Evolutionary conservation across 2,113 vertebrate species (phyloP), one percentile per base, ranked within the genome.

Genomic region (Orycteropus afer): DNA sequence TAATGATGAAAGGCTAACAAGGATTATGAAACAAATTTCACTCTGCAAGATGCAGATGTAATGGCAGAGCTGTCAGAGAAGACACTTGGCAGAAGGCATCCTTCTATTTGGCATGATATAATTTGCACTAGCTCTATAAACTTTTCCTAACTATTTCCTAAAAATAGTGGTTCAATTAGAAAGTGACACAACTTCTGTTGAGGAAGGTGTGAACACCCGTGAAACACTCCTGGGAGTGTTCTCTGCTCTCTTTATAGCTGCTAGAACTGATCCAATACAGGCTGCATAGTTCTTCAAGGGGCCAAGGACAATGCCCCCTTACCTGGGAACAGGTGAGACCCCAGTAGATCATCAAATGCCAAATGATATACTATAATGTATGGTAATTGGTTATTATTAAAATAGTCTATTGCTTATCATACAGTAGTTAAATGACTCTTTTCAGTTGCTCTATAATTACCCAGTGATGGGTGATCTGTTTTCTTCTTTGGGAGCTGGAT

Each of bases 321-420:
- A 37, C 0, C 1, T 40, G 97, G 93, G 97, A 96, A 85, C 97
- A 98, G 98, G 98, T 98, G 93, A 98, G 97, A 97, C 97, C 96
- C 96, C 85, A 79, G 97, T 95, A 97, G 95, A 98, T 98, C 97
- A 97, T 98, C 97, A 98, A 96, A 98, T 98, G 97, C 97, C 98
- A 98, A 97, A 97, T 97, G 98, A 97, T 97, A 96, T 96, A 97
- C 97, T 98, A 95, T 97, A 98, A 98, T 96, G 90, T 98, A 98
- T 97, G 88, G 95, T 98, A 98, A 98, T 98, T 98, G 96, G 97
- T 98, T 98, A 98, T 98, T 98, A 98, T 98, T 98, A 98, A 98
- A 97, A 97, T 97, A 97, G 97, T 98, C 97, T 98, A 96, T 98
- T 98, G 97, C 98, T 98, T 98, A 98, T 98, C 97, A 97, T 98